Percentiles rank a stretch among this genome's conserved stretches.
phyloP scores from a whole-genome alignment of 2,113 vertebrate genomes.

The Calyptommatus sinebrachiatus region DNA sequence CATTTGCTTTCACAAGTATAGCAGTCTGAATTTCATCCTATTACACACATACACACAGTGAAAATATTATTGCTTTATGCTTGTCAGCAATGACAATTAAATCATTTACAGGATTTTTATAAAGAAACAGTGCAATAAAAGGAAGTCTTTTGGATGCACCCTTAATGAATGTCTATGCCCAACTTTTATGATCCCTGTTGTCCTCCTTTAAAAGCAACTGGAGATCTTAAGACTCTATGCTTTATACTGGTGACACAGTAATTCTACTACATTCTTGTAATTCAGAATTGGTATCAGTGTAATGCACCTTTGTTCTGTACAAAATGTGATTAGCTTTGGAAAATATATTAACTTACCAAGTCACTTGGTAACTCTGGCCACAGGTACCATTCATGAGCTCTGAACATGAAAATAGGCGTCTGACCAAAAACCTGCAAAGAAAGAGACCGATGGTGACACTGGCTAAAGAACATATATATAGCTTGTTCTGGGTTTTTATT shows the following conservation, averaged over 20 bases:
- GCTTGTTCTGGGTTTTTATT: neutral
- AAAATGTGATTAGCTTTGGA: neutral
- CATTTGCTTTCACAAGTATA: neutral
- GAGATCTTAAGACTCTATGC: neutral
- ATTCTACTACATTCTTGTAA: neutral
- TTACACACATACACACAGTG: neutral
- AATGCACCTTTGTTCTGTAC: neutral
- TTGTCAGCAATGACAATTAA: no score
- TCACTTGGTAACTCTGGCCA: constrained; percentile 68
- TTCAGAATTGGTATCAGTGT: neutral
- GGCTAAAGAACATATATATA: neutral
- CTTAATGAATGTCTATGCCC: no score
- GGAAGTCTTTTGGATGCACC: no score
- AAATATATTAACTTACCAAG: constrained; percentile 57
- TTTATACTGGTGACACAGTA: neutral
- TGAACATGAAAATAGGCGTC: constrained; percentile 66
- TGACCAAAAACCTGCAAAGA: constrained; percentile 71
- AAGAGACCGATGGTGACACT: neutral
- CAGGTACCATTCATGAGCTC: constrained; percentile 62
- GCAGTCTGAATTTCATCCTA: neutral
- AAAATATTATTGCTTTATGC: neutral
- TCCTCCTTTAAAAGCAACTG: no score
- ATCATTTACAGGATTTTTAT: no score
- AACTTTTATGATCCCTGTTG: no score
- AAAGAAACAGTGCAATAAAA: no score